Base-by-base conservation (phyloP, 2,888 invertebrate genomes). In the Apeira syringaria region DNA sequence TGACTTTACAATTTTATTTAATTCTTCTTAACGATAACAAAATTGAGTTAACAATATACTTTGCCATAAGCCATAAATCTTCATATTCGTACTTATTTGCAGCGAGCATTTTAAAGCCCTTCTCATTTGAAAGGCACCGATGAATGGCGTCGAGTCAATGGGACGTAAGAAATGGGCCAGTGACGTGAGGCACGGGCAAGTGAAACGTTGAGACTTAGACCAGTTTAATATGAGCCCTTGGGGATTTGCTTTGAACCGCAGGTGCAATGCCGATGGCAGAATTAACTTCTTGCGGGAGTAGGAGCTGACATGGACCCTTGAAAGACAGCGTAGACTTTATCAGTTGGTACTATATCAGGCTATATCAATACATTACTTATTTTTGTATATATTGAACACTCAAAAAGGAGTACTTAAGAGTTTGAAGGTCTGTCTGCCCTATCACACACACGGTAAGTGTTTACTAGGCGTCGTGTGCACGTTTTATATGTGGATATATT, bases 101-200 rank as follows among this genome's bases (percentile, higher is more conserved):
- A 76, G 63, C 59, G 59, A 74, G 70, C 74, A 78, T 79, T 83
- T 80, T 68, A 79, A 80, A 76, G 73, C 78, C 73, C 72, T 76
- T 72, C 70, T 74, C 75, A 85, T 85, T 82, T 78, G 79, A 84
- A 83, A 80, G 77, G 80, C 79, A 68, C 74, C 78, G 74, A 79
- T 86, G 87, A 87, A 86, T 87, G 79, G 80, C 64, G 68, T 60
- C 55, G 65, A 86, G 85, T 85, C 87, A 87, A 88, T 88, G 86
- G 86, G 73, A 82, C 76, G 86, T 80, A 85, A 86, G 87, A 83
- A 85, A 85, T 86, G 76, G 82, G 84, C 81, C 78, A 81, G 78
- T 79, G 79, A 80, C 74, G 79, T 74, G 72, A 65, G 70, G 68
- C 60, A 68, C 56, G 66, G 71, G 75, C 77, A 77, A 78, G 80